Evolutionary conservation across 1,140 invertebrate genomes (phyloP).

Genomic region (Oryctes rhinoceros): DNA sequence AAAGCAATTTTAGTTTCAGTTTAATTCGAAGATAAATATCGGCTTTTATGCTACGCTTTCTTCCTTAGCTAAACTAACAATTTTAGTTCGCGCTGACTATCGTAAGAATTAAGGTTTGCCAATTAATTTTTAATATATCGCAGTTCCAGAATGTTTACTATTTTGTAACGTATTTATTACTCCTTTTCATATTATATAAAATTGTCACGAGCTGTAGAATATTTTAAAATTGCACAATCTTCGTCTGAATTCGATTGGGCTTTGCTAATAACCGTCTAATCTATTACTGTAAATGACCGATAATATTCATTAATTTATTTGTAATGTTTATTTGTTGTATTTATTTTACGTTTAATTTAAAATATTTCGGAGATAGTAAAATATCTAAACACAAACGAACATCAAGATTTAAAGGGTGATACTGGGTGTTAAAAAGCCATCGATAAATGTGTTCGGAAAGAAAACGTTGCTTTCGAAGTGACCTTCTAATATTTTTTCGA

Average conservation of each 20-base stretch:
- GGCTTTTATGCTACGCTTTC: too few species aligned
- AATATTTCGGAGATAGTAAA: too few species aligned
- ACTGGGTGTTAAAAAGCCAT: slow-evolving; percentile 15
- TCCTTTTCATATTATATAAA: neutral
- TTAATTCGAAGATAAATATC: too few species aligned
- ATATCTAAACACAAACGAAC: too few species aligned
- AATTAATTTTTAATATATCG: neutral
- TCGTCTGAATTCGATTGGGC: neutral
- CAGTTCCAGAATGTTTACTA: neutral
- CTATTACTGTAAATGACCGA: too few species aligned
- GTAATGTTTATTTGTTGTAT: neutral
- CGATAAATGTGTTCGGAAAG: neutral
- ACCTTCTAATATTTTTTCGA: slow-evolving; percentile 7
- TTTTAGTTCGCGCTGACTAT: neutral
- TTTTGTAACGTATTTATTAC: neutral
- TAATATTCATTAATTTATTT: too few species aligned
- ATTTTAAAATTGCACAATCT: neutral
- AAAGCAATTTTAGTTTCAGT: too few species aligned
- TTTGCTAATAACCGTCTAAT: neutral
- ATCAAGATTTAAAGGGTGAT: neutral
- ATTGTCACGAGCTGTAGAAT: neutral
- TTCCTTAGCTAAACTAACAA: too few species aligned
- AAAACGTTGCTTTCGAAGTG: neutral
- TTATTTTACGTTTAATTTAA: neutral
- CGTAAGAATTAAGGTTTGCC: neutral